phyloP scores from a whole-genome alignment of 2,113 vertebrate species.

The Halcyon senegalensis region DNA sequence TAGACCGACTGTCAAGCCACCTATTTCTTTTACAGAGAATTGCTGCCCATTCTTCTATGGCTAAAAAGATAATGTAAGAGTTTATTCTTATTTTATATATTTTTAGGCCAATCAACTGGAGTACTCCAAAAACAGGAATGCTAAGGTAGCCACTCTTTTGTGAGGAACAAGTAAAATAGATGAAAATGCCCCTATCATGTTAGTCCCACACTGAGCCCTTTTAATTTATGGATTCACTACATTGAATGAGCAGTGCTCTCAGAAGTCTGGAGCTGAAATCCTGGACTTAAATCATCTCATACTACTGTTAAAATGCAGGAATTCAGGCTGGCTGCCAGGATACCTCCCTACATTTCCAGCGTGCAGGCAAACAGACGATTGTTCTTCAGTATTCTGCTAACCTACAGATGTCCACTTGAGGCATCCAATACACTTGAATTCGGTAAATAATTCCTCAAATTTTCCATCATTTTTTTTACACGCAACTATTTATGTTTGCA shows the following conservation, averaged over 20 bases:
- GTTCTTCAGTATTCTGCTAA: not conserved
- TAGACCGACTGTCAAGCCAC: not conserved
- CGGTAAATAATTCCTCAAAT: not conserved
- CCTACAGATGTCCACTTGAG: not conserved
- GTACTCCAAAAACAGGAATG: not conserved
- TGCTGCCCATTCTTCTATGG: not conserved
- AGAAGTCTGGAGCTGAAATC: not conserved
- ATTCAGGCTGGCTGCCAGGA: not conserved
- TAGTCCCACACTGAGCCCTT: not conserved
- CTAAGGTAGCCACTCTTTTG: not conserved
- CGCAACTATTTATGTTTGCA: not conserved
- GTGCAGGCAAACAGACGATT: not conserved
- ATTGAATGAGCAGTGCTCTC: not conserved
- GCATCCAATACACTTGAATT: not conserved
- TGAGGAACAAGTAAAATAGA: not conserved
- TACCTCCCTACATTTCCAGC: not conserved
- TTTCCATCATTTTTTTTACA: not conserved
- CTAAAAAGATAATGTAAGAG: not conserved
- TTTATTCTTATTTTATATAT: not conserved
- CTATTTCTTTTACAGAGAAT: not conserved
- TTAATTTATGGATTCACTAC: not conserved
- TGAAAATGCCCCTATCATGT: not conserved
- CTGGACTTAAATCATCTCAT: not conserved
- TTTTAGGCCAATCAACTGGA: not conserved
- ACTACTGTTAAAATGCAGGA: not conserved